Evolutionary conservation across 1,140 invertebrate species (phyloP), one percentile per base, ranked within the genome.

Genomic region (Drosophila obscura): DNA sequence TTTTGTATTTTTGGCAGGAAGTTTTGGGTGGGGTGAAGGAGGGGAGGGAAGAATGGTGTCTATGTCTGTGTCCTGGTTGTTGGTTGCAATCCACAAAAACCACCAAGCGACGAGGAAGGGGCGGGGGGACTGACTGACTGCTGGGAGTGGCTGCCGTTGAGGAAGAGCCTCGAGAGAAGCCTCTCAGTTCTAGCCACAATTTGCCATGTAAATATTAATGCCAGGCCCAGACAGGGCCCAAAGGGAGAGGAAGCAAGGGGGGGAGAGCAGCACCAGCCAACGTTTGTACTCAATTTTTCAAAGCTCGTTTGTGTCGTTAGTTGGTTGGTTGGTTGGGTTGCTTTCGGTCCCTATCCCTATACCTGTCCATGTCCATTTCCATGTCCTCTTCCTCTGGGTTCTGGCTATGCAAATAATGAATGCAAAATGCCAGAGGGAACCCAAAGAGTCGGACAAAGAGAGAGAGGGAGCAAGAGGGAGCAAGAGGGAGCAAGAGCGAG

Each of bases 141-240:
- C 31, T 35, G 35, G 35, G 11, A 39, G 35, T 39, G 35, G 35
- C 26, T 28, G 26, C 26, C 26, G 26, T 28, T 28, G 26, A 28
- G 26, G 6, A 28, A 24, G 68, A 63, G 49, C 43, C 44, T 43
- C 59, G 24, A 53, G 59, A 73, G 60, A 60, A 67, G 49, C 72
- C 73, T 68, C 72, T 76, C 73, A 68, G 63, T 65, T 78, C 52
- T 72, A 77, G 74, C 83, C 81, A 82, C 82, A 87, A 82, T 81
- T 87, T 87, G 77, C 78, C 75, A 85, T 85, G 82, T 78, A 85
- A 85, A 85, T 85, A 85, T 87, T 87, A 85, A 85, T 85, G 78
- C 78, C 78, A 69, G 55, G 63, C 72, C 72, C 56, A 76, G 72
- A 75, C 62, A 75, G 43, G 50, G 50, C n/a, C 56, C 31, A 26